A percentile compares a stretch with the other conserved stretches of the same genome.
These are phyloP conservation scores for Knipowitschia caucasica DNA, from an alignment of 2,797 vertebrate species.

Conservation along the genomic window DNA sequence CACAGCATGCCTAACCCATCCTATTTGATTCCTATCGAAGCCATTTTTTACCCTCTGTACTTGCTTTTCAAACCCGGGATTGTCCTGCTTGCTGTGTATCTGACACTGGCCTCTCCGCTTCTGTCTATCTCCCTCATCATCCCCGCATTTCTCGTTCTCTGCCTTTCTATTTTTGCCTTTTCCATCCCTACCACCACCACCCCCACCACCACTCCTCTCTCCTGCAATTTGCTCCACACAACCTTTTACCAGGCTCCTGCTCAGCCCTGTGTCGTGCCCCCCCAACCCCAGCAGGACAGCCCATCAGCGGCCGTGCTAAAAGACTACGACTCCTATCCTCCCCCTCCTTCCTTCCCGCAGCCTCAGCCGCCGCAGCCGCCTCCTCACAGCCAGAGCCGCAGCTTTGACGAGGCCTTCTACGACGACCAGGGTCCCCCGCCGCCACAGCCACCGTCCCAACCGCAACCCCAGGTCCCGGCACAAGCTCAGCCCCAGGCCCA, in stretches of 20 bases:
- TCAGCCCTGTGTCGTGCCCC: constrained; percentile 61
- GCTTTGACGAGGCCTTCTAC: constrained; percentile 67
- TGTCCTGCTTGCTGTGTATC: constrained; percentile 19
- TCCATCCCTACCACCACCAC: constrained; percentile 7
- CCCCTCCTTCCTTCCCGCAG: constrained; percentile 71
- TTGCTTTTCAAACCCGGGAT: constrained; percentile 44
- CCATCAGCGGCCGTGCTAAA: constrained; percentile 62
- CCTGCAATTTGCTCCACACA: constrained; percentile 6
- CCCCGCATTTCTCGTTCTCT: constrained; percentile 15
- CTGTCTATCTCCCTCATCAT: constrained; percentile 7
- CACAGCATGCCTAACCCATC: constrained; percentile 53
- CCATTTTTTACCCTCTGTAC: constrained; percentile 28
- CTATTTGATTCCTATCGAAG: constrained; percentile 43
- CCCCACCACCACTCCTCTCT: not conserved
- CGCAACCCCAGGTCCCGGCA: constrained; percentile 73
- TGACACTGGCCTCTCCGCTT: constrained; percentile 27
- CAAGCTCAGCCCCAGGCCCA: constrained; percentile 78
- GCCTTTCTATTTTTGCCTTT: constrained; percentile 20
- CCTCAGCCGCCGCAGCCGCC: constrained; percentile 67
- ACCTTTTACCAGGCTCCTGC: constrained; percentile 45
- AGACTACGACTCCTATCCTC: constrained; percentile 74
- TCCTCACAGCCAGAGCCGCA: constrained; percentile 70
- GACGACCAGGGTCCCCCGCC: constrained; percentile 60
- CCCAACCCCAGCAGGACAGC: constrained; percentile 66
- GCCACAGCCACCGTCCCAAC: constrained; percentile 51